These are phyloP conservation scores for Ceramica pisi DNA, from an alignment of 2,888 invertebrate species.

Conservation along the genomic window DNA sequence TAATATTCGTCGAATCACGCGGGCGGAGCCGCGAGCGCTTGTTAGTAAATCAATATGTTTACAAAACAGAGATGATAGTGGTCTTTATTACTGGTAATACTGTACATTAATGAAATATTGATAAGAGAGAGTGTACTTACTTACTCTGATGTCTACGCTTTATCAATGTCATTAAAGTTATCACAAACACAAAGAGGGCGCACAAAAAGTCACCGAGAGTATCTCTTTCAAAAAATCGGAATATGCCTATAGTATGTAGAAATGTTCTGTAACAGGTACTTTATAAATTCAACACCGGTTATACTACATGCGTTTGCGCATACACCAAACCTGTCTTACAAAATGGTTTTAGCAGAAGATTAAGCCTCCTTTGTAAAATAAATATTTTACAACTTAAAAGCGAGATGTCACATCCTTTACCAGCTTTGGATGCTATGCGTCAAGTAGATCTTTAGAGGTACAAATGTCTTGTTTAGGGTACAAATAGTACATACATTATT, in stretches of 20 bases:
- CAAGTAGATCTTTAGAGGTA: no score
- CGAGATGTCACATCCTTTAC: background rate
- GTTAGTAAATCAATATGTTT: background rate
- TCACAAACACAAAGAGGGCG: background rate
- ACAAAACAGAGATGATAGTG: background rate
- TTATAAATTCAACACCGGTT: constrained; percentile 18
- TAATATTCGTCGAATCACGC: no score
- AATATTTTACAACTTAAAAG: background rate
- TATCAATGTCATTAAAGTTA: constrained; percentile 35
- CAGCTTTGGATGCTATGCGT: background rate
- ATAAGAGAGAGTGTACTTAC: constrained; percentile 23
- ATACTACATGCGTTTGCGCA: background rate
- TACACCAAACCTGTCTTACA: constrained; percentile 31
- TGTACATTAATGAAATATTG: background rate
- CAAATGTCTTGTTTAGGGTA: no score
- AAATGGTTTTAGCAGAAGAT: constrained; percentile 5
- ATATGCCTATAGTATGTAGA: constrained; percentile 4
- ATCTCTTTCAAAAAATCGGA: constrained; percentile 7
- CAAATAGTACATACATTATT: no score
- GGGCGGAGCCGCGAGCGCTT: no score
- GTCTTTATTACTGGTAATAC: background rate
- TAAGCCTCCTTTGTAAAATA: constrained; percentile 10
- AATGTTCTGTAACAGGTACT: constrained; percentile 32
- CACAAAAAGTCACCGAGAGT: constrained; percentile 3
- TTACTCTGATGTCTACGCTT: constrained; percentile 1